phyloP scores from a whole-genome alignment of 92 coral and sea anemone genomes.

The Palythoa grandis region DNA sequence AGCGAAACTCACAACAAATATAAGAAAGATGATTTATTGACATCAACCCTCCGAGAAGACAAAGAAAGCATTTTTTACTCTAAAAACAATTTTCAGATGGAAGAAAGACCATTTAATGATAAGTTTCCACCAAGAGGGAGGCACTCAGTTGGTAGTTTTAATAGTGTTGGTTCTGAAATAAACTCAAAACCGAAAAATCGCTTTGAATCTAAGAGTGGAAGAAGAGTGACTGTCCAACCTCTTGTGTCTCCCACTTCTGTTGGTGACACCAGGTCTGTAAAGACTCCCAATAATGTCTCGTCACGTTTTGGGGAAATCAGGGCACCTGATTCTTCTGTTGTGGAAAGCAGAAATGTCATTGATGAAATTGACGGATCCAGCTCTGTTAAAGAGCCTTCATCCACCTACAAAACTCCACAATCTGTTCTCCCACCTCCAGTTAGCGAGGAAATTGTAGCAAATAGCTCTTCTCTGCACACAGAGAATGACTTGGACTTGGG shows the following conservation, averaged over 20 bases:
- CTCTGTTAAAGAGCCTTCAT: neutral
- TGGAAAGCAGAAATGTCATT: neutral
- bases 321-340: neutral
- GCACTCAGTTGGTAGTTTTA: constrained; percentile 27
- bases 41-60: constrained; percentile 7
- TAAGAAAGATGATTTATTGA: neutral
- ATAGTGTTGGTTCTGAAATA: neutral
- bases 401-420: neutral
- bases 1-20: neutral
- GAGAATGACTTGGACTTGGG: constrained; percentile 20
- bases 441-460: constrained; percentile 15
- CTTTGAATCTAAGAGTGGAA: constrained; percentile 1
- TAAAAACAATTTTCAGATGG: neutral
- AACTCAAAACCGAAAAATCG: neutral
- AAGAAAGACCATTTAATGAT: neutral
- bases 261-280: neutral
- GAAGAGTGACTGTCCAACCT: constrained; percentile 7
- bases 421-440: constrained; percentile 19
- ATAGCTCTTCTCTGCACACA: neutral
- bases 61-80: neutral
- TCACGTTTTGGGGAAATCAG: neutral
- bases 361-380: neutral
- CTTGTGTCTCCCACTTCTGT: neutral
- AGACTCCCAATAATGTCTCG: neutral
- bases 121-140: constrained; percentile 5